Conservation (phyloP, 2,113 vertebrate species). For the Indicator indicator region DNA sequence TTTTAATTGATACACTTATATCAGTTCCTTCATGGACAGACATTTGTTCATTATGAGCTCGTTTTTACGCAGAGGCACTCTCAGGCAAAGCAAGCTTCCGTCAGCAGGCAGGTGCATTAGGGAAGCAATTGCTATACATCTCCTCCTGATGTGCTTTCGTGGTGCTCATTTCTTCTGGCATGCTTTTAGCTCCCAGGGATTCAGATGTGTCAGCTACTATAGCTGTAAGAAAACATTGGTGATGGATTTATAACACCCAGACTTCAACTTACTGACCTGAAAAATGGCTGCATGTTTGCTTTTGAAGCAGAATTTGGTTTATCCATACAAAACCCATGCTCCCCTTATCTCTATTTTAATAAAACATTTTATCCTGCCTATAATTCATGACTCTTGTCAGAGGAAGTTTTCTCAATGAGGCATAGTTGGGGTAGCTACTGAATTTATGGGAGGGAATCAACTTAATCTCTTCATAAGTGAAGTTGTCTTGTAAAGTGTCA, state of each 20-base stretch:
- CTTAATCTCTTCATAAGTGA: constrained; percentile 33
- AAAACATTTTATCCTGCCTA: constrained; percentile 42
- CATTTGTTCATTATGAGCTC: constrained; percentile 7
- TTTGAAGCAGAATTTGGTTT: constrained; percentile 60
- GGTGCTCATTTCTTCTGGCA: constrained; percentile 62
- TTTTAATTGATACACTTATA: constrained; percentile 59
- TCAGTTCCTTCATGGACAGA: constrained; percentile 40
- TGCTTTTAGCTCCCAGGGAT: constrained; percentile 58
- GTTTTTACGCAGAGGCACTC: not conserved
- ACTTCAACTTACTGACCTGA: constrained; percentile 64
- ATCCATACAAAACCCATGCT: not conserved
- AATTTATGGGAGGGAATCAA: constrained; percentile 30
- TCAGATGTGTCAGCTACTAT: constrained; percentile 70
- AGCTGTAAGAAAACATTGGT: constrained; percentile 62
- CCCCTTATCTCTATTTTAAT: constrained; percentile 55
- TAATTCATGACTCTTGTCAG: constrained; percentile 24
- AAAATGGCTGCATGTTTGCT: constrained; percentile 59
- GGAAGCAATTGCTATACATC: not conserved
- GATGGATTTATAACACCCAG: constrained; percentile 69
- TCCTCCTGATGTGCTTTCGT: constrained; percentile 38
- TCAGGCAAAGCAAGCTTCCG: not conserved
- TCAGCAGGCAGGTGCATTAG: constrained; percentile 50
- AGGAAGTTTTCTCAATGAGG: constrained; percentile 21
- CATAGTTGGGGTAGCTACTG: constrained; percentile 1
- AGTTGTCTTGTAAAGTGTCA: not conserved